Evolutionary conservation across 2,888 invertebrate genomes (phyloP).

Genomic region (Isotomurus palustris): DNA sequence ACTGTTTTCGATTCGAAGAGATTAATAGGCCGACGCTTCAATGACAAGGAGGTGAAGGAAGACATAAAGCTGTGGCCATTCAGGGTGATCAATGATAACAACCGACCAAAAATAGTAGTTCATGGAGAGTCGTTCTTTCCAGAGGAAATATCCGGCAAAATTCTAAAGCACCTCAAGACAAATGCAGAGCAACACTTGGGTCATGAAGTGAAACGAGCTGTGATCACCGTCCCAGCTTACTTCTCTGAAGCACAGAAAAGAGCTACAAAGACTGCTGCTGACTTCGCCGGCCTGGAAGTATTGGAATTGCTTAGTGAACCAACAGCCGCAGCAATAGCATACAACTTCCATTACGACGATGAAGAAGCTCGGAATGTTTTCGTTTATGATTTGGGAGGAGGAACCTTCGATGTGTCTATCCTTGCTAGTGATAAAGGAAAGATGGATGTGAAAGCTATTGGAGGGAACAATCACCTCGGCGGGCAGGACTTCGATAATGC

Average conservation of each 20-base stretch:
- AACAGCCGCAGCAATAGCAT: constrained; percentile 67
- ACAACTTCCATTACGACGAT: constrained; percentile 12
- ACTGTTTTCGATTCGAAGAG: constrained; percentile 79
- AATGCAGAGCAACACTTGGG: constrained; percentile 12
- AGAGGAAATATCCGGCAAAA: constrained; percentile 16
- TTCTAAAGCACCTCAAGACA: constrained; percentile 5
- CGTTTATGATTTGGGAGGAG: constrained; percentile 32
- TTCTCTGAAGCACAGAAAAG: constrained; percentile 63
- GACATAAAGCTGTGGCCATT: constrained; percentile 85
- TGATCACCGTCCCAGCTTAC: constrained; percentile 73
- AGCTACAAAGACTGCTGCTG: constrained; percentile 77
- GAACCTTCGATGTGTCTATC: constrained; percentile 33
- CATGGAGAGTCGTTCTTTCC: constrained; percentile 7
- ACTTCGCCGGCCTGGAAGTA: constrained; percentile 75
- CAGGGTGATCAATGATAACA: constrained; percentile 55
- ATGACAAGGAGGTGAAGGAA: constrained; percentile 69
- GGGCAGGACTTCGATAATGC: constrained; percentile 19
- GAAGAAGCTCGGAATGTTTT: constrained; percentile 14
- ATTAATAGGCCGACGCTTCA: constrained; percentile 73
- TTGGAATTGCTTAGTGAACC: constrained; percentile 86
- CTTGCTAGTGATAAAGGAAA: constrained; percentile 8
- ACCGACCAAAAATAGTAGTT: constrained; percentile 19
- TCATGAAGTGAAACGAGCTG: constrained; percentile 4
- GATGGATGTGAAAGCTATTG: constrained; percentile 12
- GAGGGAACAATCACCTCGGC: constrained; percentile 12